Base-by-base conservation (phyloP, 1,140 invertebrate species). In the Zaprionus lachaisei region DNA sequence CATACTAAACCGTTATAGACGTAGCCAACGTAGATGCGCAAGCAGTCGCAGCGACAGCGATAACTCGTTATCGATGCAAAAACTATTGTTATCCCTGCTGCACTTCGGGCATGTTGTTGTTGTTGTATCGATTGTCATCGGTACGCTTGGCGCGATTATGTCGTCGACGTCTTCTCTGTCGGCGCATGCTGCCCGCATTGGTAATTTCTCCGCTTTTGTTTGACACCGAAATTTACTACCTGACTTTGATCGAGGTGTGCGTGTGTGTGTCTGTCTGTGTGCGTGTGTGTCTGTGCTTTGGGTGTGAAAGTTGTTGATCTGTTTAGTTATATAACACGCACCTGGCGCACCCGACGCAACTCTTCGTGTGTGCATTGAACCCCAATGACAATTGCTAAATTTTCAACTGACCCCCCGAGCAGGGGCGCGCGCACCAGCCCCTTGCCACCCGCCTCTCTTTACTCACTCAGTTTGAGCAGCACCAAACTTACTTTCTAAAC, bases 261-360 rank as follows among this genome's bases (percentile, higher is more conserved):
- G 56, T 80, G 38, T 47, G 5, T 44, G 11, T 57, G 57, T 57
- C 44, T 55, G 60, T 51, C 47, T 37, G 24, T 64, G 14, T 63
- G 24, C 62, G 64, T 60, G 61, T 73, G 66, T 64, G 63, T 67
- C 55, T 72, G 66, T 70, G 58, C 80, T 67, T 85, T 85, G 86
- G 82, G 85, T 83, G 85, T 90, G 85, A 90, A 90, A 90, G 85
- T 90, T 90, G 85, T 89, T 79, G 81, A 80, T 90, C 82, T 85
- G 81, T 78, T 68, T 75, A 20, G 61, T 90, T 91, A 90, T 82
- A 85, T 85, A 89, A 89, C 80, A 20, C 47, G 41, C 75, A 49
- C 12, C 51, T 17, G 31, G 67, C 66, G 58, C 44, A 49, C 38
- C 61, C 7, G 41, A 11, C 37, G 20, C 37, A 15, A 37, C 34